Percentiles rank a stretch among this genome's conserved stretches.
phyloP scores from a whole-genome alignment of 1,140 invertebrate genomes.

The Lasioglossum baleicum region DNA sequence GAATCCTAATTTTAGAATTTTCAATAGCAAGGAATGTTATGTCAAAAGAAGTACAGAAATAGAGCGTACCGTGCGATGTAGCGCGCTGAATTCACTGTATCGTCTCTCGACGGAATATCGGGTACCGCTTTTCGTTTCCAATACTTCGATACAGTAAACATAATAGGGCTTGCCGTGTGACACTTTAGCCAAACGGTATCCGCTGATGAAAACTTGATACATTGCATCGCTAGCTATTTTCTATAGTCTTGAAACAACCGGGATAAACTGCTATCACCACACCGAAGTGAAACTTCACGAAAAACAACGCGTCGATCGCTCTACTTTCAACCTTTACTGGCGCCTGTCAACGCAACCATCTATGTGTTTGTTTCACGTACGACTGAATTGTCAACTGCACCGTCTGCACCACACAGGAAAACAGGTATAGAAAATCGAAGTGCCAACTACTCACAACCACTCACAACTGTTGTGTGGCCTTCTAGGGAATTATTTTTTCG shows the following conservation, averaged over 20 bases:
- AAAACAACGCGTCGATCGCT: neutral
- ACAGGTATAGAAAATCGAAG: no score
- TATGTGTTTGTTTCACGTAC: no score
- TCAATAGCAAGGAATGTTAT: neutral
- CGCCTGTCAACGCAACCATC: neutral
- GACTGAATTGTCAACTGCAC: no score
- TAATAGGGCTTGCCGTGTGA: constrained; percentile 79
- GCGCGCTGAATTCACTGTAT: constrained; percentile 83
- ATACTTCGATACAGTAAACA: constrained; percentile 82
- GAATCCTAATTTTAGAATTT: neutral
- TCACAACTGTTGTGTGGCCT: no score
- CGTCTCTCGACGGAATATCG: constrained; percentile 80
- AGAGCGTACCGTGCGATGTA: constrained; percentile 81
- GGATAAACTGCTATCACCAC: neutral
- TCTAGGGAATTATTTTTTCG: no score
- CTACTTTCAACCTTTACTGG: neutral
- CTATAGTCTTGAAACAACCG: constrained; percentile 28
- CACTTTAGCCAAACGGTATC: constrained; percentile 76
- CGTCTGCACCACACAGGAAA: no score
- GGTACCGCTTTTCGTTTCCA: constrained; percentile 72
- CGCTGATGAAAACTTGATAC: constrained; percentile 77
- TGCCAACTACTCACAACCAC: no score
- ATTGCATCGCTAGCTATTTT: constrained; percentile 66
- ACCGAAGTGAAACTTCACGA: neutral
- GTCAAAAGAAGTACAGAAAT: neutral